Percentiles rank a stretch among this genome's conserved stretches.
phyloP scores from a whole-genome alignment of 2,113 vertebrate genomes.

The Neodon shergylaensis region DNA sequence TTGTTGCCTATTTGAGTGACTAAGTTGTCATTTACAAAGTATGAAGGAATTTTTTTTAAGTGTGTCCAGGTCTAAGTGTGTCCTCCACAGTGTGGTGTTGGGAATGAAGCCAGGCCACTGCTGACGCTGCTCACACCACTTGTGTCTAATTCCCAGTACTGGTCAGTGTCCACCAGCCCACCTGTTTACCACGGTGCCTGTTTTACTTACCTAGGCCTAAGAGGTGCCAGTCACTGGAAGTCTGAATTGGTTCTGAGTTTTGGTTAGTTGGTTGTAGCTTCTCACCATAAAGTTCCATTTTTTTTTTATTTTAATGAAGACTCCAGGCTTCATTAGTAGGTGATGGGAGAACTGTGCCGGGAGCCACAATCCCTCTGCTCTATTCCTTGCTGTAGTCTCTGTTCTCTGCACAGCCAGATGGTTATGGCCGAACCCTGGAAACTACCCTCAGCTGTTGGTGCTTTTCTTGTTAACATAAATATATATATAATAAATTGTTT shows the following conservation, averaged over 20 bases:
- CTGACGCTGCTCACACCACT: neutral
- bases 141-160: neutral
- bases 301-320: neutral
- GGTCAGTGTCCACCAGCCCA: neutral
- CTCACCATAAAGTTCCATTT: neutral
- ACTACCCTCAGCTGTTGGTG: neutral
- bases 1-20: conserved; percentile 25
- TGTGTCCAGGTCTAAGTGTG: neutral
- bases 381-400: neutral
- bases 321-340: neutral
- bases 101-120: neutral
- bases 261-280: conserved; percentile 3
- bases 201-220: conserved; percentile 10
- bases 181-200: neutral
- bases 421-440: conserved; percentile 23
- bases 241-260: conserved; percentile 1
- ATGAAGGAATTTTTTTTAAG: neutral
- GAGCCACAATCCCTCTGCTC: neutral
- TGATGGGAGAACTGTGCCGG: neutral
- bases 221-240: neutral
- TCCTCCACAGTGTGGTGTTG: neutral
- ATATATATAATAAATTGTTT: conserved; percentile 13
- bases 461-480: conserved; percentile 33
- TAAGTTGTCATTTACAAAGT: conserved; percentile 25
- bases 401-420: neutral